A percentile compares a stretch with the other conserved stretches of the same genome.
Evolutionary conservation across 1,140 invertebrate genomes (phyloP).

Genomic region (Zaprionus inermis): DNA sequence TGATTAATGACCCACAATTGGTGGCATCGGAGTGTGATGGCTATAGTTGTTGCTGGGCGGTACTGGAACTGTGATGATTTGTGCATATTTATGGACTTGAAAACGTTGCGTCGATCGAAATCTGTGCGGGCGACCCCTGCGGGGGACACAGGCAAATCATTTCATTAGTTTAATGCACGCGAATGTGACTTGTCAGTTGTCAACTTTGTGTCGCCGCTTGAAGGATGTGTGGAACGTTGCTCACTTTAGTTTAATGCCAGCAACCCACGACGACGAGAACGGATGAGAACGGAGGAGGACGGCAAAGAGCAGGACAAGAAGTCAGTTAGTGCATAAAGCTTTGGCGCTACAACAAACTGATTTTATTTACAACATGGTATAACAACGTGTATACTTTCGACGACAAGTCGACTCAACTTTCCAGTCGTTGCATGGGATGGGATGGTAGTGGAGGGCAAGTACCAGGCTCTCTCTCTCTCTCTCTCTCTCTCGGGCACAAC

Average conservation of each 20-base stretch:
- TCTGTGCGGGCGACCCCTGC: slow-evolving; percentile 7
- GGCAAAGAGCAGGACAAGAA: slow-evolving; percentile 25
- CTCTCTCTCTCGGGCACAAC: slow-evolving; percentile 2
- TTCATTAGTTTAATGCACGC: slow-evolving; percentile 79
- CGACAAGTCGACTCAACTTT: slow-evolving; percentile 41
- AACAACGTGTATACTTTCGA: slow-evolving; percentile 35
- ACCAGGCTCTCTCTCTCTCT: not conserved
- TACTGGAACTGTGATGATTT: slow-evolving; percentile 57
- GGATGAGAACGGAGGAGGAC: not conserved
- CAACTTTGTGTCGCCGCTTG: slow-evolving; percentile 59
- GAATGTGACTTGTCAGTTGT: slow-evolving; percentile 80
- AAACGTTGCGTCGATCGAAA: slow-evolving; percentile 49
- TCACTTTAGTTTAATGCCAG: slow-evolving; percentile 69
- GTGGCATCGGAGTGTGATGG: slow-evolving; percentile 44
- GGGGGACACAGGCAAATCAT: slow-evolving; percentile 47
- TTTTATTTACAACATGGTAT: slow-evolving; percentile 61
- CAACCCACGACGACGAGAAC: not conserved
- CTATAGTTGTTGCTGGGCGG: slow-evolving; percentile 2
- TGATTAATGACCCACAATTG: slow-evolving; percentile 79
- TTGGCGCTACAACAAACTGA: slow-evolving; percentile 71
- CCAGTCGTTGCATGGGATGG: slow-evolving; percentile 27
- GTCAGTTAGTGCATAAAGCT: slow-evolving; percentile 68
- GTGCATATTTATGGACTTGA: slow-evolving; percentile 69
- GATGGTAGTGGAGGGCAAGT: not conserved
- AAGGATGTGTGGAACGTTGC: slow-evolving; percentile 46